phyloP scores from a whole-genome alignment of 2,888 invertebrate genomes.

The Cryptocheilus praepositus region DNA sequence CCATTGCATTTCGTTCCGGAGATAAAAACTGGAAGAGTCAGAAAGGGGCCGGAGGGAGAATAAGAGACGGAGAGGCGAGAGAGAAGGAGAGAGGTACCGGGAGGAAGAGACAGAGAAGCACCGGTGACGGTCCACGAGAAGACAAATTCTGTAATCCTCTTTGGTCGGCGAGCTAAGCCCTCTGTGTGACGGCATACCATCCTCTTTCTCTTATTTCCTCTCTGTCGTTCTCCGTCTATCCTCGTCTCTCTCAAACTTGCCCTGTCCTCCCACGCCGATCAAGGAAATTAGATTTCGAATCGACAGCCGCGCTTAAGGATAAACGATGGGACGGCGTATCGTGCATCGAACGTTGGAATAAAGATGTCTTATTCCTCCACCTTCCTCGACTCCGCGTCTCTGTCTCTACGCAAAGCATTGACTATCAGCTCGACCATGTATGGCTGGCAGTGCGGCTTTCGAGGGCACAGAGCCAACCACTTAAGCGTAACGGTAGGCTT shows the following conservation, averaged over 20 bases:
- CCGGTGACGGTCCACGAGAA: conserved; percentile 61
- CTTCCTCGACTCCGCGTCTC: not conserved
- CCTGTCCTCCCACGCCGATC: conserved; percentile 63
- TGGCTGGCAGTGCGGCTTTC: no score
- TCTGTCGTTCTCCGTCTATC: conserved; percentile 40
- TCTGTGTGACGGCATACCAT: conserved; percentile 69
- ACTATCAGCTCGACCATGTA: no score
- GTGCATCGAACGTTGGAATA: conserved; percentile 39
- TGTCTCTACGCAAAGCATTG: no score
- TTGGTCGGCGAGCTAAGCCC: conserved; percentile 72
- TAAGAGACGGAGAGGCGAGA: not conserved
- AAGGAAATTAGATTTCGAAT: conserved; percentile 66
- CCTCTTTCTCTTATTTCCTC: conserved; percentile 60
- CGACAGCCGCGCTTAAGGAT: conserved; percentile 57
- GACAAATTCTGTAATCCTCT: conserved; percentile 74
- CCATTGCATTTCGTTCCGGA: conserved; percentile 72
- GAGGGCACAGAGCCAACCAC: no score
- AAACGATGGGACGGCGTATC: conserved; percentile 41
- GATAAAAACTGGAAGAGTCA: conserved; percentile 53
- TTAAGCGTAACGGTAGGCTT: no score
- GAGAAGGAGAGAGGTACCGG: not conserved
- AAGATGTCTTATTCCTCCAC: not conserved
- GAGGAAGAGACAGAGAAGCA: conserved; percentile 29
- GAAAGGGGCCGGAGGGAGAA: conserved; percentile 14
- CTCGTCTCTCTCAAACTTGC: conserved; percentile 36